Base-by-base conservation (phyloP, 2,797 vertebrate genomes). In the Mycteria americana region DNA sequence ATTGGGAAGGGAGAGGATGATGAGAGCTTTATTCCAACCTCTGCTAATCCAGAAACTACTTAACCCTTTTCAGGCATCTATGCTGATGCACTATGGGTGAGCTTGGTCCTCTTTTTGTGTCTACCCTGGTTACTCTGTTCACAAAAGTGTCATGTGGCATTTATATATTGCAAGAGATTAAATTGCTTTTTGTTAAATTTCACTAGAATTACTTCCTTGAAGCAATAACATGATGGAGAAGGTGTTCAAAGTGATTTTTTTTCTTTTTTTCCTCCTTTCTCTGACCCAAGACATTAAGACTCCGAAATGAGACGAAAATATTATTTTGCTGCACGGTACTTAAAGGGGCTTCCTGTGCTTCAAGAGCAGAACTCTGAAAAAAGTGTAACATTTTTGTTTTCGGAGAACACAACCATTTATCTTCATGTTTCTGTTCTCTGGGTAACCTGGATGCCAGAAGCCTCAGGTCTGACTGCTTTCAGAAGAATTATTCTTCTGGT, bases 11-110 rank as follows among this genome's bases (percentile, higher is more conserved):
- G 62, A 78, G 50, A 93, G 62, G 41, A 83, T 30, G 59, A 83
- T 74, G 53, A 89, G 72, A 68, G 16, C 72, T 96, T 90, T 92
- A 37, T 83, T 96, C 57, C 43, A 94, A 30, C 50, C 70, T 90
- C 73, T 90, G 21, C 33, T 77, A 87, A 93, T 78, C 72, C 25
- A 45, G 82, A 79, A 95, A 79, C 69, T 88, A 7, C 92, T 96
- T 96, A 93, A 95, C 78, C 48, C 33, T 96, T 92, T 82, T 84
- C 67, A 70, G 65, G 68, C 33, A n/a, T 73, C 33, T 83, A 1
- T 68, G 31, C 60, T 76, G 37, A 37, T 81, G 16, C 6, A 12
- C 17, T 78, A 6, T 80, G 48, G 28, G 18, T 81, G 68, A 94
- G 14, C 37, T 88, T 80, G 37, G 25, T 89, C 33, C 14, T 86